These are phyloP conservation scores for Escarpia spicata DNA, from an alignment of 2,888 invertebrate genomes.

Conservation along the genomic window DNA sequence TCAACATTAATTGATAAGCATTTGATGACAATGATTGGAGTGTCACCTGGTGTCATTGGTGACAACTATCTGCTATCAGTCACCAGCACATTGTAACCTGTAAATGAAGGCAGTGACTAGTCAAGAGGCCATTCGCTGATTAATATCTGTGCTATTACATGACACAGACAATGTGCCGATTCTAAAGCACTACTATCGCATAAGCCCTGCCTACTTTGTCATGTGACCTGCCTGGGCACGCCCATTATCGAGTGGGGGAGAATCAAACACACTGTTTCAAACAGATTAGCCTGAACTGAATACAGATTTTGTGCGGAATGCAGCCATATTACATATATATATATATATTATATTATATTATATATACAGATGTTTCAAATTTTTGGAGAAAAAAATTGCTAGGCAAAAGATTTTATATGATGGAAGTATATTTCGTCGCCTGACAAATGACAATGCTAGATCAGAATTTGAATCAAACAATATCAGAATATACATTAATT, in stretches of 20 bases:
- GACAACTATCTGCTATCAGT: background rate
- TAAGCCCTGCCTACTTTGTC: background rate
- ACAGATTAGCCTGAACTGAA: background rate
- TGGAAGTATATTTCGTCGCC: too few species aligned
- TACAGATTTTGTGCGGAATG: too few species aligned
- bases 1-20: background rate
- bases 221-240: constrained; percentile 3
- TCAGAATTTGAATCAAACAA: too few species aligned
- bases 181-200: background rate
- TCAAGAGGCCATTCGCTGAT: background rate
- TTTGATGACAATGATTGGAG: background rate
- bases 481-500: too few species aligned
- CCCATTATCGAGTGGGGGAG: background rate
- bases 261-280: background rate
- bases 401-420: too few species aligned
- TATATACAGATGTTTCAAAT: too few species aligned
- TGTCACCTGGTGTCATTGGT: background rate
- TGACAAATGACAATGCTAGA: too few species aligned
- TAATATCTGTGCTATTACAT: background rate
- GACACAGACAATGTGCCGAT: background rate
- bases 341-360: too few species aligned
- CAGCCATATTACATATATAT: too few species aligned
- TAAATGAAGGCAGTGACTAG: background rate
- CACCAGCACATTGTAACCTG: background rate
- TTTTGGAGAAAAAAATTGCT: too few species aligned